Conservation (phyloP, 2,113 vertebrate species). For the Dermatemys mawii region DNA sequence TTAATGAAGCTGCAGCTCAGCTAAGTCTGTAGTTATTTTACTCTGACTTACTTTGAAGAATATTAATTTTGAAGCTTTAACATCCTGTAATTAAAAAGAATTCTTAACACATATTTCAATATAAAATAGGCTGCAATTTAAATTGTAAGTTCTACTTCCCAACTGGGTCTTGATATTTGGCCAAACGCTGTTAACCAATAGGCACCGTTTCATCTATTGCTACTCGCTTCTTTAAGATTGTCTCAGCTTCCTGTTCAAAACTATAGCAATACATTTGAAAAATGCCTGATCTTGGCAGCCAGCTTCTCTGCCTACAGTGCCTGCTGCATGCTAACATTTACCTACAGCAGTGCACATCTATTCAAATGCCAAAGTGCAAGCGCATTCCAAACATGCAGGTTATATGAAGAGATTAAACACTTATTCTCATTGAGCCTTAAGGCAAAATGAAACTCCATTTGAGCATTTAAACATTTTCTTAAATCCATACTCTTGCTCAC, state of each 20-base stretch:
- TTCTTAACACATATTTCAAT: slow-evolving; percentile 66
- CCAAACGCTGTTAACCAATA: slow-evolving; percentile 10
- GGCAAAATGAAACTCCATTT: background rate
- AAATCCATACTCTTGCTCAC: background rate
- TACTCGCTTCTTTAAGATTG: slow-evolving; percentile 21
- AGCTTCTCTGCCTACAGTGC: background rate
- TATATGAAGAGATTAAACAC: background rate
- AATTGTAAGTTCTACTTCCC: slow-evolving; percentile 50
- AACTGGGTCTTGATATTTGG: slow-evolving; percentile 45
- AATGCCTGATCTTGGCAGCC: slow-evolving; percentile 25
- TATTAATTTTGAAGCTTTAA: slow-evolving; percentile 67
- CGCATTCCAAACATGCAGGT: background rate
- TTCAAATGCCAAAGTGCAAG: slow-evolving; percentile 2
- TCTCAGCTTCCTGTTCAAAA: slow-evolving; percentile 20
- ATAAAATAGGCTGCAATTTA: slow-evolving; percentile 48
- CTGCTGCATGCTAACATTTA: slow-evolving; percentile 25
- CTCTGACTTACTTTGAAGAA: slow-evolving; percentile 59
- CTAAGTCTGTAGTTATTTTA: slow-evolving; percentile 67
- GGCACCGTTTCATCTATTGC: background rate
- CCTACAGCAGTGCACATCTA: background rate
- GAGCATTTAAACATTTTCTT: background rate
- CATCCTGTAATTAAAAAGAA: slow-evolving; percentile 70
- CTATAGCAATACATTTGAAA: background rate
- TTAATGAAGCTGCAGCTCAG: slow-evolving; percentile 75
- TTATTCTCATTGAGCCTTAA: background rate